These are phyloP conservation scores for Platerodrilus igneus DNA, from an alignment of 2,888 invertebrate genomes.

Conservation along the genomic window DNA sequence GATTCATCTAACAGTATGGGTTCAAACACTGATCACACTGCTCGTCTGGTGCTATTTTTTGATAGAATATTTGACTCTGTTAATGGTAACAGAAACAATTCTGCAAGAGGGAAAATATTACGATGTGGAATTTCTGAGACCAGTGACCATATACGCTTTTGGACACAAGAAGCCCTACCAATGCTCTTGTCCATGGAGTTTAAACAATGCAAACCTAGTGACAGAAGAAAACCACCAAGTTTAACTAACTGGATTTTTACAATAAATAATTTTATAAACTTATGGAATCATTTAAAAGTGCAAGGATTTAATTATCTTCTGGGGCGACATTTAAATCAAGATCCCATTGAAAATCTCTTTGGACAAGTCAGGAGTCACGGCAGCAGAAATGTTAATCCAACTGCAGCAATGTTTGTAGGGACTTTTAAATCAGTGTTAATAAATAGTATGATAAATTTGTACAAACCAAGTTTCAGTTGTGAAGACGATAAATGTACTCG, in stretches of 20 bases:
- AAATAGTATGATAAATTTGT: too few relatives aligned
- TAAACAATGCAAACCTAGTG: neutral
- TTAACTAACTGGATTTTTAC: slow-evolving; percentile 10
- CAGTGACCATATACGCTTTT: neutral
- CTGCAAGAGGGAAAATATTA: neutral
- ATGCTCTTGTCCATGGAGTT: slow-evolving; percentile 1
- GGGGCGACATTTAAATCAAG: slow-evolving; percentile 8
- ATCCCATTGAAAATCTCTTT: too few relatives aligned
- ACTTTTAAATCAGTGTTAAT: too few relatives aligned
- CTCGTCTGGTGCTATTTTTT: too few relatives aligned
- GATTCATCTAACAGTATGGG: too few relatives aligned
- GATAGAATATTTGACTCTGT: slow-evolving; percentile 1
- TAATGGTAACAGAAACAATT: neutral
- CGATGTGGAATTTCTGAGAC: neutral
- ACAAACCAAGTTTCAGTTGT: too few relatives aligned
- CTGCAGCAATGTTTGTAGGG: too few relatives aligned
- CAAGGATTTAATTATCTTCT: slow-evolving; percentile 8
- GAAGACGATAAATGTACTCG: too few relatives aligned
- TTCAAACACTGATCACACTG: too few relatives aligned
- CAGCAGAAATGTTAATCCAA: too few relatives aligned
- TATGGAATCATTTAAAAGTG: slow-evolving; percentile 5
- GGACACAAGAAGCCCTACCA: slow-evolving; percentile 1
- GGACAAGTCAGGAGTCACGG: too few relatives aligned
- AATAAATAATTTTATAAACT: slow-evolving; percentile 8
- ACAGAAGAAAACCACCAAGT: slow-evolving; percentile 5